Evolutionary conservation across 1,140 invertebrate genomes (phyloP).

Genomic region (Trachymyrmex septentrionalis): DNA sequence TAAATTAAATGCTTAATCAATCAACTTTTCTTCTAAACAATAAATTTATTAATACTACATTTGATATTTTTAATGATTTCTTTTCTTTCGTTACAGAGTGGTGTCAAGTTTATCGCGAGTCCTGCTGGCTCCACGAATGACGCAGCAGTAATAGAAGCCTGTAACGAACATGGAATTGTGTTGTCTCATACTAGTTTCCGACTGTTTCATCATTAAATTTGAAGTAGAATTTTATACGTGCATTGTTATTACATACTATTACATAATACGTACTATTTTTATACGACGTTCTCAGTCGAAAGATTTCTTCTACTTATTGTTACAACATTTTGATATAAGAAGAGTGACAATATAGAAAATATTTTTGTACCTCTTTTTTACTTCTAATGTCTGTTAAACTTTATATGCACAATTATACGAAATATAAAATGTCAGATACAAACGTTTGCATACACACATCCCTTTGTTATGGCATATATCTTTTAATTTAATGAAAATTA

Average conservation of each 20-base stretch:
- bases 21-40: background rate
- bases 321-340: background rate
- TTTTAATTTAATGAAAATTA: no score
- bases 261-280: conserved; percentile 6
- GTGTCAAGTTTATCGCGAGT: conserved; percentile 96
- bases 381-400: conserved; percentile 8
- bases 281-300: background rate
- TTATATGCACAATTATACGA: background rate
- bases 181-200: conserved; percentile 96
- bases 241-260: background rate
- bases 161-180: conserved; percentile 96
- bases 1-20: conserved; percentile 8
- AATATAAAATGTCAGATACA: background rate
- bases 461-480: no score
- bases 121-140: conserved; percentile 98
- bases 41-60: background rate
- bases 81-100: conserved; percentile 91
- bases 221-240: background rate
- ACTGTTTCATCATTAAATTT: conserved; percentile 96
- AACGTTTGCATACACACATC: no score
- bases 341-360: conserved; percentile 3
- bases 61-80: conserved; percentile 72
- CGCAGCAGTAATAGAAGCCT: conserved; percentile 95
- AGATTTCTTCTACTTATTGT: background rate
- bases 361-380: conserved; percentile 42